Conservation (phyloP, 2,888 invertebrate species). For the Limenitis camilla region DNA sequence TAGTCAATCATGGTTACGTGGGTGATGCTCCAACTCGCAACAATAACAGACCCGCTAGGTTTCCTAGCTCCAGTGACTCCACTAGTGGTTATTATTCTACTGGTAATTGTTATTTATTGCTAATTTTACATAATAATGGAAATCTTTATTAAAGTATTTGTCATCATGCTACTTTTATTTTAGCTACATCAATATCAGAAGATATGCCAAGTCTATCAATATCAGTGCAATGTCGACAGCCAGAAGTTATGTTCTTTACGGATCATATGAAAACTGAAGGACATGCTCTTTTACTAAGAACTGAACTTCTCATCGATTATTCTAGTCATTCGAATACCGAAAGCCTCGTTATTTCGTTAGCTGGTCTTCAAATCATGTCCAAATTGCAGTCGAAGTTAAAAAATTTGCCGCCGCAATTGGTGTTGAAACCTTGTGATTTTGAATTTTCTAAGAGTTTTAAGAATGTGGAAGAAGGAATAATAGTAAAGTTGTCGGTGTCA, state of each 20-base stretch:
- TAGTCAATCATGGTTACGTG: slow-evolving; percentile 82
- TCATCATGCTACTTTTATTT: too few species aligned
- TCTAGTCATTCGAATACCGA: slow-evolving; percentile 78
- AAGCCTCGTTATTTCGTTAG: slow-evolving; percentile 71
- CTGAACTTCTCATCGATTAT: slow-evolving; percentile 81
- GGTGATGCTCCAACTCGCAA: slow-evolving; percentile 64
- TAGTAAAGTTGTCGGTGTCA: slow-evolving; percentile 78
- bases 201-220: slow-evolving; percentile 77
- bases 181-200: slow-evolving; percentile 66
- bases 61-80: slow-evolving; percentile 71
- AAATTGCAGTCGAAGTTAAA: slow-evolving; percentile 73
- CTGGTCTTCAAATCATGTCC: slow-evolving; percentile 68
- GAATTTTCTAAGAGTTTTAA: slow-evolving; percentile 79
- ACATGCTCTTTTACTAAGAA: slow-evolving; percentile 78
- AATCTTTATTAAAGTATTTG: too few species aligned
- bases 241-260: slow-evolving; percentile 84
- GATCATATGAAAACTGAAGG: slow-evolving; percentile 77
- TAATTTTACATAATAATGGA: neutral
- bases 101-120: slow-evolving; percentile 30
- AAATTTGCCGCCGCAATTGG: slow-evolving; percentile 72
- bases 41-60: slow-evolving; percentile 45
- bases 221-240: slow-evolving; percentile 82
- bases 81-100: slow-evolving; percentile 76
- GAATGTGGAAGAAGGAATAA: slow-evolving; percentile 78
- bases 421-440: slow-evolving; percentile 80